Percentiles rank a stretch among this genome's conserved stretches.
Conservation (phyloP, 2,113 vertebrate genomes). For the Oceanodroma tethys region DNA sequence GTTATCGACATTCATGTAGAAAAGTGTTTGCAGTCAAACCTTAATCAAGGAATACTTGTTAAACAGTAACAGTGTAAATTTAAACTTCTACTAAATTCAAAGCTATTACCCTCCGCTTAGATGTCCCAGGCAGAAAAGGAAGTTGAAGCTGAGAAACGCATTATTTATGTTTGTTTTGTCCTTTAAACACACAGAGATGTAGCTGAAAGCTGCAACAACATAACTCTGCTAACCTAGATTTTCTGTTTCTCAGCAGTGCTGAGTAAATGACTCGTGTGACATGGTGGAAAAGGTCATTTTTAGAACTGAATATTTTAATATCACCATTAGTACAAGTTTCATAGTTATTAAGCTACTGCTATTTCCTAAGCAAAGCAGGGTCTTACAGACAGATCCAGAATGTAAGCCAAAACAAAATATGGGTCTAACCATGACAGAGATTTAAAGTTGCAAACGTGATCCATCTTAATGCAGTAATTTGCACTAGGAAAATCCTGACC, state of each 20-base stretch:
- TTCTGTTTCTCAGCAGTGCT: background rate
- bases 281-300: background rate
- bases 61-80: background rate
- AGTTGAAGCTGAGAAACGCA: background rate
- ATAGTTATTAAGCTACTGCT: background rate
- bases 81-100: background rate
- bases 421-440: background rate
- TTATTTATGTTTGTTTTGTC: background rate
- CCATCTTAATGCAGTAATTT: background rate
- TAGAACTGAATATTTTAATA: background rate
- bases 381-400: background rate
- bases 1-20: background rate
- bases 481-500: background rate
- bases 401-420: background rate
- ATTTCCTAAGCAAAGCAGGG: background rate
- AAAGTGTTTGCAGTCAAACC: background rate
- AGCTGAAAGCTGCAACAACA: background rate
- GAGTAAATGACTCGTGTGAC: background rate
- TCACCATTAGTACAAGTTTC: background rate
- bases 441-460: background rate
- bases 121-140: background rate
- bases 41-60: background rate
- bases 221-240: background rate
- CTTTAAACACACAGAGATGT: background rate
- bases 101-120: background rate